Evolutionary conservation across 1,140 invertebrate species (phyloP), one percentile per base, ranked within the genome.

Genomic region (Magallana ariakensis): DNA sequence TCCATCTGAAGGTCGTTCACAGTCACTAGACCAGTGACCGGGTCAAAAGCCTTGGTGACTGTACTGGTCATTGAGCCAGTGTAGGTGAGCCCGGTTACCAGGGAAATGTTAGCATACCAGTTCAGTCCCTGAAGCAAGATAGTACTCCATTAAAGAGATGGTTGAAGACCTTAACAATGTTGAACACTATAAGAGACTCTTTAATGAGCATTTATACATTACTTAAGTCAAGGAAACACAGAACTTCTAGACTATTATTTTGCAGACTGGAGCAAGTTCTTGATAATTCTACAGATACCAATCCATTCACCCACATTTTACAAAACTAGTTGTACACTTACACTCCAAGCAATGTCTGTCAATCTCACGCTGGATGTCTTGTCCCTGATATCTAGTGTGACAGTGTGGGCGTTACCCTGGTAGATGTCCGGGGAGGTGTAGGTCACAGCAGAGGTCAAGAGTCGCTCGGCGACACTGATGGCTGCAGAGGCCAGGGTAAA

Each of bases 291-390:
- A 33, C 33, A 33, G 33, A 33, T 33, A 33, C 4, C n/a, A n/a
- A n/a, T n/a, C n/a, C n/a, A n/a, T n/a, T n/a, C n/a, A n/a, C 1
- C 33, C 1, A 33, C 33, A 33, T 33, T n/a, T n/a, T 33, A 33
- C 1, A 33, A 33, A 33, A 33, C 4, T 4, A 33, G 1, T 33
- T 3, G 19, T 19, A 5, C 16, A 58, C 87, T 90, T 87, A 92
- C 92, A 87, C 88, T 88, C 92, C 92, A 92, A 1, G 70, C 80
- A 33, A 92, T 90, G 85, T 92, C 89, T 5, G 62, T 22, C 13
- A 92, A 57, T 0, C 19, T 57, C 1, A 22, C 15, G 1, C 81
- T 54, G 8, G 89, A 91, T 13, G 80, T 85, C 5, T 84, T 82
- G 62, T 92, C 92, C 22, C 66, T 60, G n/a, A 92, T 84, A 8